Conservation (phyloP, 37 sponge, comb jelly and placozoan species). For the Spongia lamella region DNA sequence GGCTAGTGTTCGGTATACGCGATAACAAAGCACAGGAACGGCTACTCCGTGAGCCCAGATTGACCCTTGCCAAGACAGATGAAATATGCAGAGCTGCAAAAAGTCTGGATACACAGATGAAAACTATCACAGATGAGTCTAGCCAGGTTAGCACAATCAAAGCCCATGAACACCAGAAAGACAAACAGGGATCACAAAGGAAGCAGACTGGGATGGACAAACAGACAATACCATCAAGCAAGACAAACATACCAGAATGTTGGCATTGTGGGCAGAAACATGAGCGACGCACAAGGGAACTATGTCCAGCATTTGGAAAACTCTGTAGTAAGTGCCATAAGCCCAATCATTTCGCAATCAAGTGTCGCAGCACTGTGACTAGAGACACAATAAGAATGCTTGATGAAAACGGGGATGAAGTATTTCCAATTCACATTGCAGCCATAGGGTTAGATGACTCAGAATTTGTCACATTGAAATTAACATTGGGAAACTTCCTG, state of each 20-base stretch:
- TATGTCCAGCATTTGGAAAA: constrained; percentile 11
- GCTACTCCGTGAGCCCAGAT: constrained; percentile 10
- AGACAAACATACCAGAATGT: background rate
- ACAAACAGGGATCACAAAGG: too few species aligned
- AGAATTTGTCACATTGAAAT: constrained; percentile 4
- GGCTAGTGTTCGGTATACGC: constrained; percentile 23
- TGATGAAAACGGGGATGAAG: constrained; percentile 23
- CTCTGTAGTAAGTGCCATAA: background rate
- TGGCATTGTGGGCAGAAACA: constrained; percentile 2
- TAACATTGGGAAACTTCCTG: background rate
- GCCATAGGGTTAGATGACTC: constrained; percentile 8
- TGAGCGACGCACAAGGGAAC: background rate
- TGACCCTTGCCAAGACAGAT: constrained; percentile 8
- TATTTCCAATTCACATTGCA: background rate
- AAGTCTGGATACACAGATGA: constrained; percentile 19
- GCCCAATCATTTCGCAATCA: constrained; percentile 2
- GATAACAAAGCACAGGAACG: constrained; percentile 3
- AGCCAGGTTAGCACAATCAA: background rate
- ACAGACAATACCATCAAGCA: too few species aligned
- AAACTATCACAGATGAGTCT: constrained; percentile 10
- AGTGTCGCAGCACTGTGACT: background rate
- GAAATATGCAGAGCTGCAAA: constrained; percentile 38
- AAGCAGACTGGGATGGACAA: too few species aligned
- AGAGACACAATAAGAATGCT: background rate
- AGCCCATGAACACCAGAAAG: too few species aligned